Percentiles rank a stretch among this genome's conserved stretches.
phyloP scores from a whole-genome alignment of 1,140 invertebrate species.

The Drosophila micromelanica region DNA sequence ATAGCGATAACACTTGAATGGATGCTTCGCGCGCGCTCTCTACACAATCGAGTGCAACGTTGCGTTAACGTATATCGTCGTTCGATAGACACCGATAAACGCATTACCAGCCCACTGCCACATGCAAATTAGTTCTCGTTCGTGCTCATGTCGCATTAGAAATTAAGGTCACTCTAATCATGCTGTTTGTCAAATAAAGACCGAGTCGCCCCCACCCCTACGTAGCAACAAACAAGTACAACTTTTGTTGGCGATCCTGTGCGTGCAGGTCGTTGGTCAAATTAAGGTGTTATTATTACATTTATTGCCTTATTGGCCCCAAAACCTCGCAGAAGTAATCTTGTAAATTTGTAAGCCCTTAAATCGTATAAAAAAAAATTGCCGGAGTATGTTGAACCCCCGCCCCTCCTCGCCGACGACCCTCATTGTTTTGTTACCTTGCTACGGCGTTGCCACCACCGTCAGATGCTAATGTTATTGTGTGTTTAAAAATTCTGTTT shows the following conservation, averaged over 20 bases:
- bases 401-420: neutral
- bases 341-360: constrained; percentile 5
- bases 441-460: constrained; percentile 39
- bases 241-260: constrained; percentile 28
- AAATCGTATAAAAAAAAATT: constrained; percentile 14
- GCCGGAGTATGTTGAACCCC: constrained; percentile 21
- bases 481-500: constrained; percentile 1
- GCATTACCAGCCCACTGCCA: constrained; percentile 27
- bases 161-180: constrained; percentile 53
- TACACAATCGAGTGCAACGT: constrained; percentile 12
- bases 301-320: neutral
- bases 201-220: neutral
- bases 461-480: constrained; percentile 10
- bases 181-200: constrained; percentile 30
- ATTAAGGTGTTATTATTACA: neutral
- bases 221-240: neutral
- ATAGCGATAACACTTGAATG: constrained; percentile 29
- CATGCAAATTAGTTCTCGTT: constrained; percentile 48
- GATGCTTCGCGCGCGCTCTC: constrained; percentile 18
- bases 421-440: constrained; percentile 36
- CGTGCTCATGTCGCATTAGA: constrained; percentile 45
- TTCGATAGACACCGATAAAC: constrained; percentile 44
- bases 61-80: constrained; percentile 23
- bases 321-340: neutral
- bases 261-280: constrained; percentile 33